A percentile compares a stretch with the other conserved stretches of the same genome.
phyloP scores from a whole-genome alignment of 2,113 vertebrate genomes.

The Myanophis thanlyinensis region DNA sequence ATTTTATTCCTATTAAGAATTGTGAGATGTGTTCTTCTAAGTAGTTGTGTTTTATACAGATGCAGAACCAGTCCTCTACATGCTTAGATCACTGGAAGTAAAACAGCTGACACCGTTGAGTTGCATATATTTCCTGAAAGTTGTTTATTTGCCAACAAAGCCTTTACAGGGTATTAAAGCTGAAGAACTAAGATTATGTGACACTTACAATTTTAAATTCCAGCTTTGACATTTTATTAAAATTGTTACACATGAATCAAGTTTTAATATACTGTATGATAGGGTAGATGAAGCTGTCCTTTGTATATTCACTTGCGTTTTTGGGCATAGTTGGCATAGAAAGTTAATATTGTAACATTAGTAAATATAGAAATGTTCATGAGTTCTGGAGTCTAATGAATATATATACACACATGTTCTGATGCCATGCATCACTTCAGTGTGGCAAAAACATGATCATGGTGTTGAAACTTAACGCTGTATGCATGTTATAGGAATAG shows the following conservation, averaged over 20 bases:
- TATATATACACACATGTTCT: constrained; percentile 48
- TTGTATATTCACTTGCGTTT: constrained; percentile 69
- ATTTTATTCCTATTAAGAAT: constrained; percentile 44
- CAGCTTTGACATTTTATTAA: constrained; percentile 48
- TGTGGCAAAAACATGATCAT: constrained; percentile 1
- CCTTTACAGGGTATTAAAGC: constrained; percentile 44
- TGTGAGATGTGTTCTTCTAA: constrained; percentile 48
- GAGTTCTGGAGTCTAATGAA: constrained; percentile 54
- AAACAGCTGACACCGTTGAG: constrained; percentile 49
- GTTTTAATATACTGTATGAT: constrained; percentile 65
- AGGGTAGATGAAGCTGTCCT: constrained; percentile 68
- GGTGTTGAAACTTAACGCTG: neutral
- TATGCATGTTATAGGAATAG: neutral
- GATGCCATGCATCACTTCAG: rapidly evolving
- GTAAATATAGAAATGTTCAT: constrained; percentile 65
- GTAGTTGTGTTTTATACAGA: constrained; percentile 49
- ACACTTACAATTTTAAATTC: constrained; percentile 53
- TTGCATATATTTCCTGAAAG: constrained; percentile 57
- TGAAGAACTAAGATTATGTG: constrained; percentile 46
- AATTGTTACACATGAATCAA: constrained; percentile 57
- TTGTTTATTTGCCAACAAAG: constrained; percentile 51
- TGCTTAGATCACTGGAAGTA: constrained; percentile 20
- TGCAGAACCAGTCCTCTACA: constrained; percentile 46
- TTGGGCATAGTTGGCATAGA: constrained; percentile 71
- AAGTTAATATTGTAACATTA: constrained; percentile 74